Percentiles rank a stretch among this genome's conserved stretches.
Evolutionary conservation across 2,888 invertebrate species (phyloP).

Genomic region (Lycophotia porphyrea): DNA sequence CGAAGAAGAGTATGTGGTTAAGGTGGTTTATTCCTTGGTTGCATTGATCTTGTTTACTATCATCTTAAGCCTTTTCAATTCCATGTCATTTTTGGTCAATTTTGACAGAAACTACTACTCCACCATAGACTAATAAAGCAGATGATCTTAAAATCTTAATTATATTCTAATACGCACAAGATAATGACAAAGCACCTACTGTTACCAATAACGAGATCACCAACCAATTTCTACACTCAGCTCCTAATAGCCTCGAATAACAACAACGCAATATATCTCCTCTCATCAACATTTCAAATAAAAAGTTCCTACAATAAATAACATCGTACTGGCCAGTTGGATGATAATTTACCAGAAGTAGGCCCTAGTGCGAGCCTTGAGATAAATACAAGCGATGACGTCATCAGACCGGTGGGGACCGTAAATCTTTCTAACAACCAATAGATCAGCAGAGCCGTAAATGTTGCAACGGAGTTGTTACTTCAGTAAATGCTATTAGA

Average conservation of each 20-base stretch:
- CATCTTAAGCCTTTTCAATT: neutral
- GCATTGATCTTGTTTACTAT: neutral
- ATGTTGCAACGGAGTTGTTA: constrained; percentile 56
- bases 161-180: neutral
- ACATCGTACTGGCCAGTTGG: constrained; percentile 43
- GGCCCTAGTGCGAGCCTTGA: constrained; percentile 63
- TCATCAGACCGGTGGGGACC: constrained; percentile 46
- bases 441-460: constrained; percentile 54
- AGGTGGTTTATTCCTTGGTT: neutral
- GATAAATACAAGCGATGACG: constrained; percentile 61
- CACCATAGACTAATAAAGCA: neutral
- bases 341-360: constrained; percentile 61
- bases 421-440: constrained; percentile 60
- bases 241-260: neutral
- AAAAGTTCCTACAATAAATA: constrained; percentile 58
- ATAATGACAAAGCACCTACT: neutral
- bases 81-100: neutral
- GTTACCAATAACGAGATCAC: neutral
- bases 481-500: constrained; percentile 31
- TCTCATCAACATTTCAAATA: constrained; percentile 39
- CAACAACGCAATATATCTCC: constrained; percentile 15
- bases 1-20: neutral
- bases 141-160: neutral
- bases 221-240: constrained; percentile 4
- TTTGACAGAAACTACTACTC: neutral